phyloP scores from a whole-genome alignment of 2,113 vertebrate species.

The Actenoides lindsayi region DNA sequence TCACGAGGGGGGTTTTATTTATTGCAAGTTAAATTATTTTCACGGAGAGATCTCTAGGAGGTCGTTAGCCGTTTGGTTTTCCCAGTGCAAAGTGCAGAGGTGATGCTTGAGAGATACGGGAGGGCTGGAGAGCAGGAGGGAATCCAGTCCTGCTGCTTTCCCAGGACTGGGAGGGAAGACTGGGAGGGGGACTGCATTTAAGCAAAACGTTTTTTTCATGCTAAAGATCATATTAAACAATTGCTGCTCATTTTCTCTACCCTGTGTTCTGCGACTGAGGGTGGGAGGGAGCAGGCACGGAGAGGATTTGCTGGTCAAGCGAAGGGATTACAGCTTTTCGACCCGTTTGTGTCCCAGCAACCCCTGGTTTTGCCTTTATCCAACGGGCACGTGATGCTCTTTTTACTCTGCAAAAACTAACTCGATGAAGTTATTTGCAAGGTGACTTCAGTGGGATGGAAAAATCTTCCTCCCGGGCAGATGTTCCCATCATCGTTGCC shows the following conservation, averaged over 20 bases:
- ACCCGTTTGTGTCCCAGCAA: not conserved
- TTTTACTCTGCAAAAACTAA: accelerated
- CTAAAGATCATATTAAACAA: not conserved
- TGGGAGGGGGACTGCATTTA: accelerated
- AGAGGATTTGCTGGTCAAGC: not conserved
- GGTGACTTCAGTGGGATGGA: not conserved
- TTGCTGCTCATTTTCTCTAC: not conserved
- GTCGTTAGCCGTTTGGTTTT: not conserved
- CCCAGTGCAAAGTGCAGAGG: accelerated
- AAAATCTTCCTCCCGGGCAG: not conserved
- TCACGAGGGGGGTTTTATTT: not conserved
- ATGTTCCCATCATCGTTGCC: accelerated
- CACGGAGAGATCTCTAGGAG: not conserved
- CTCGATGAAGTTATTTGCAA: not conserved
- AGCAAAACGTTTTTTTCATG: accelerated
- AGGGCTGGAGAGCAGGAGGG: not conserved
- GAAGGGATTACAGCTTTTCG: not conserved
- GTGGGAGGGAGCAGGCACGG: not conserved
- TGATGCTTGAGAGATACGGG: not conserved
- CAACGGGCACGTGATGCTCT: accelerated
- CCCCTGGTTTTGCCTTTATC: not conserved
- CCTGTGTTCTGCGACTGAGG: accelerated
- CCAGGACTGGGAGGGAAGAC: not conserved
- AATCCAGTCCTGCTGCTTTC: not conserved
- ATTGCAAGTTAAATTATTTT: not conserved